phyloP scores from a whole-genome alignment of 1,140 invertebrate species.

The Leptopilina boulardi region DNA sequence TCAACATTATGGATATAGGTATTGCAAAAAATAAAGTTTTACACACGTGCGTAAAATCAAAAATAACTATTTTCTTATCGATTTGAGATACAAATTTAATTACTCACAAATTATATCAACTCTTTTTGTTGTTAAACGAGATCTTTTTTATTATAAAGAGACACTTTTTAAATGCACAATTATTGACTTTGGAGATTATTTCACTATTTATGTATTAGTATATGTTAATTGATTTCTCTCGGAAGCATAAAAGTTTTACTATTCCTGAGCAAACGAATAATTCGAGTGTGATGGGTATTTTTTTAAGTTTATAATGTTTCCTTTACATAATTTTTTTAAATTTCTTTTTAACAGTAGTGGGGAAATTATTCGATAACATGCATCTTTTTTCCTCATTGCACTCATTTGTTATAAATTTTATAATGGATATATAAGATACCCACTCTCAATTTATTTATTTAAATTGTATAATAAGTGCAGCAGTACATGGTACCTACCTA shows the following conservation, averaged over 20 bases:
- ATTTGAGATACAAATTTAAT: too few species aligned
- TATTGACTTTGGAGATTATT: neutral
- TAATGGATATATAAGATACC: neutral
- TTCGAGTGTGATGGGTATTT: neutral
- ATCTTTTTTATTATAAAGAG: constrained; percentile 16
- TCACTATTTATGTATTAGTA: neutral
- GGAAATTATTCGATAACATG: neutral
- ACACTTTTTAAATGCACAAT: neutral
- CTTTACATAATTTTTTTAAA: too few species aligned
- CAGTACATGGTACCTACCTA: constrained; percentile 52
- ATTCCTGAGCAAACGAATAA: neutral
- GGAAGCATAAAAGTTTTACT: neutral
- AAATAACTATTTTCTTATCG: too few species aligned
- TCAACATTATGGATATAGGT: too few species aligned
- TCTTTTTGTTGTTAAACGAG: too few species aligned
- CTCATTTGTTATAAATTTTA: neutral
- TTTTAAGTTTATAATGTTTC: too few species aligned
- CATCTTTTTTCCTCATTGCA: neutral
- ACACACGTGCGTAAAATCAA: too few species aligned
- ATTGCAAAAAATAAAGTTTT: too few species aligned
- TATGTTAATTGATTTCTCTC: neutral
- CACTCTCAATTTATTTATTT: constrained; percentile 38
- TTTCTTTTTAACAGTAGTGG: neutral
- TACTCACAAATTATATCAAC: too few species aligned
- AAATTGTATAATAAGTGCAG: constrained; percentile 36